Percentiles rank a stretch among this genome's conserved stretches.
These are phyloP conservation scores for Chironomus tepperi DNA, from an alignment of 1,140 invertebrate genomes.

Conservation along the genomic window DNA sequence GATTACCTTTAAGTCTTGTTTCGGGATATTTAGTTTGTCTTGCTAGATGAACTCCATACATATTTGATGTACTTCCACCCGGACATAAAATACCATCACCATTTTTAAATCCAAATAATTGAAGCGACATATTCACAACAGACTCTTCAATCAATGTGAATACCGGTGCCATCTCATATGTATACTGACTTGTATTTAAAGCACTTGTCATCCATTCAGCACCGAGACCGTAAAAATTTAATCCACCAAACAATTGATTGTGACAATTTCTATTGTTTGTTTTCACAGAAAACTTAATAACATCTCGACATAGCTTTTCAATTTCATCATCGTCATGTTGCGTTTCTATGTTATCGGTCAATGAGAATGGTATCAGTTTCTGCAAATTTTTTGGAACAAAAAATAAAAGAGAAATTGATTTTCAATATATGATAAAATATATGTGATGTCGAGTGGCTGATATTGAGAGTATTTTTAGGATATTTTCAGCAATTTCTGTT, in stretches of 20 bases:
- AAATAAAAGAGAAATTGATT: not conserved
- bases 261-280: conserved; percentile 62
- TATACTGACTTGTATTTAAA: conserved; percentile 70
- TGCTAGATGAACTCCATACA: conserved; percentile 75
- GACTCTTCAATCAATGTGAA: conserved; percentile 62
- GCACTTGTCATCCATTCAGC: conserved; percentile 65
- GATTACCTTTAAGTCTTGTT: conserved; percentile 58
- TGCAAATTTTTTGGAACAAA: conserved; percentile 32
- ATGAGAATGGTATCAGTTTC: conserved; percentile 44
- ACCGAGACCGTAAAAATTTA: conserved; percentile 63
- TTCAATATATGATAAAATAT: no score
- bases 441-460: no score
- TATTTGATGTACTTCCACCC: conserved; percentile 82
- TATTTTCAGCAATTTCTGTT: no score
- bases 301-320: conserved; percentile 45
- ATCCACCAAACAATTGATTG: conserved; percentile 67
- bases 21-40: conserved; percentile 61
- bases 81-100: conserved; percentile 66
- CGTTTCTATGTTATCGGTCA: conserved; percentile 42
- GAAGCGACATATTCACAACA: conserved; percentile 50
- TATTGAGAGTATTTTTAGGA: no score
- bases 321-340: conserved; percentile 42
- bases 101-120: conserved; percentile 53
- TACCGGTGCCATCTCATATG: conserved; percentile 68
- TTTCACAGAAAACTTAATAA: conserved; percentile 61